phyloP scores from a whole-genome alignment of 2,113 vertebrate species.

The Ochotona curzoniae region DNA sequence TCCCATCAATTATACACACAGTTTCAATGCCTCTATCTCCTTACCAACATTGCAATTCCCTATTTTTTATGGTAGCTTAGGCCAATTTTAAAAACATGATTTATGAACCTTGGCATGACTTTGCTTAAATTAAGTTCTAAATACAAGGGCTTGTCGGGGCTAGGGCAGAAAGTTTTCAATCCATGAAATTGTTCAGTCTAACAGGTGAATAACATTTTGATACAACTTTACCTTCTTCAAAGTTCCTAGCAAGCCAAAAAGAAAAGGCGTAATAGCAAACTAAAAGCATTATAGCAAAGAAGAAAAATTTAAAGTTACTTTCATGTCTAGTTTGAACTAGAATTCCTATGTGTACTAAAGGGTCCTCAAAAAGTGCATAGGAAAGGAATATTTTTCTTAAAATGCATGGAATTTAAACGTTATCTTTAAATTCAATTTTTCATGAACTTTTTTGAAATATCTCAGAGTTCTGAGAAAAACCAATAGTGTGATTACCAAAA shows the following conservation, averaged over 20 bases:
- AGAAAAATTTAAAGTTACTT: constrained; percentile 53
- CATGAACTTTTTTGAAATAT: too few relatives aligned
- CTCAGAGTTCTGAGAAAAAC: constrained; percentile 47
- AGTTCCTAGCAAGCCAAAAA: constrained; percentile 38
- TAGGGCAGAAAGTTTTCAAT: constrained; percentile 18
- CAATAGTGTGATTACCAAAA: constrained; percentile 51
- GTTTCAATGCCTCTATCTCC: constrained; percentile 12
- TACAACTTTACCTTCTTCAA: constrained; percentile 46
- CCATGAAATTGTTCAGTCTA: constrained; percentile 19
- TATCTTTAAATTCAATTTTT: too few relatives aligned
- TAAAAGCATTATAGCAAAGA: constrained; percentile 24
- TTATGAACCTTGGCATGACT: constrained; percentile 21
- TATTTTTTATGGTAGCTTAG: neutral
- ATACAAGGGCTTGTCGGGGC: constrained; percentile 34
- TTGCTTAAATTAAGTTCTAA: constrained; percentile 56
- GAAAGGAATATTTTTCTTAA: too few relatives aligned
- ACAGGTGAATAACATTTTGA: constrained; percentile 58
- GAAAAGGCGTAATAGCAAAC: constrained; percentile 22
- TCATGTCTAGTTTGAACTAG: constrained; percentile 63
- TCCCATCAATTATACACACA: neutral
- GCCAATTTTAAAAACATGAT: constrained; percentile 1
- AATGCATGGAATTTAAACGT: too few relatives aligned
- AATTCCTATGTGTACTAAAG: neutral
- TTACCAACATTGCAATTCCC: neutral
- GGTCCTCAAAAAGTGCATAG: too few relatives aligned